Evolutionary conservation across 2,113 vertebrate genomes (phyloP).

Genomic region (Eira barbara): DNA sequence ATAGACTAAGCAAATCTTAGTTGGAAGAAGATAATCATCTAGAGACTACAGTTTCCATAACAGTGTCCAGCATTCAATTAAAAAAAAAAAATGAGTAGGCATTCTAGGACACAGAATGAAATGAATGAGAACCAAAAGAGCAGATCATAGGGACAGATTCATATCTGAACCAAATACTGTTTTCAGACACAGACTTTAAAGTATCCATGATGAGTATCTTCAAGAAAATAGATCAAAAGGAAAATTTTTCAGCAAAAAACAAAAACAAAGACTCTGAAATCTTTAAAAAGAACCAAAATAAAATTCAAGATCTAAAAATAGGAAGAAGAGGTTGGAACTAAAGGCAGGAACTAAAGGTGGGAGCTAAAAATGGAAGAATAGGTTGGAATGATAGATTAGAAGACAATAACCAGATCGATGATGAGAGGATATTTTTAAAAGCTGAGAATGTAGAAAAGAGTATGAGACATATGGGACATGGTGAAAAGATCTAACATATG

Average conservation of each 20-base stretch:
- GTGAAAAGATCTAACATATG: background rate
- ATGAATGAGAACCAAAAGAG: background rate
- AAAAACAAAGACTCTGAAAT: background rate
- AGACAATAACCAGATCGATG: background rate
- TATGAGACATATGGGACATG: background rate
- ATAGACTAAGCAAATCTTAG: background rate
- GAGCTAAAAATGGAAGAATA: background rate
- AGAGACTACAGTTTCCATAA: background rate
- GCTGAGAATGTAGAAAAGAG: background rate
- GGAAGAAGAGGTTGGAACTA: background rate
- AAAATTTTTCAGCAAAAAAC: background rate
- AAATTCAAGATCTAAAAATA: background rate
- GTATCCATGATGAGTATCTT: background rate
- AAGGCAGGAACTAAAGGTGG: too few relatives aligned
- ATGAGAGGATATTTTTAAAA: slow-evolving; percentile 25
- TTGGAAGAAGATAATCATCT: background rate
- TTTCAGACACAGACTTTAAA: slow-evolving; percentile 20
- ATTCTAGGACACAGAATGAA: background rate
- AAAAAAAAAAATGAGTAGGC: background rate
- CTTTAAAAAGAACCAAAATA: background rate
- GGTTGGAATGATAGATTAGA: background rate
- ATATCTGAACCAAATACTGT: slow-evolving; percentile 7
- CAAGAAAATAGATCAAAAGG: background rate
- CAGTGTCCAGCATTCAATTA: background rate
- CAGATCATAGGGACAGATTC: background rate